A percentile compares a stretch with the other conserved stretches of the same genome.
Evolutionary conservation across 1,140 invertebrate genomes (phyloP).

Genomic region (Cherax quadricarinatus): DNA sequence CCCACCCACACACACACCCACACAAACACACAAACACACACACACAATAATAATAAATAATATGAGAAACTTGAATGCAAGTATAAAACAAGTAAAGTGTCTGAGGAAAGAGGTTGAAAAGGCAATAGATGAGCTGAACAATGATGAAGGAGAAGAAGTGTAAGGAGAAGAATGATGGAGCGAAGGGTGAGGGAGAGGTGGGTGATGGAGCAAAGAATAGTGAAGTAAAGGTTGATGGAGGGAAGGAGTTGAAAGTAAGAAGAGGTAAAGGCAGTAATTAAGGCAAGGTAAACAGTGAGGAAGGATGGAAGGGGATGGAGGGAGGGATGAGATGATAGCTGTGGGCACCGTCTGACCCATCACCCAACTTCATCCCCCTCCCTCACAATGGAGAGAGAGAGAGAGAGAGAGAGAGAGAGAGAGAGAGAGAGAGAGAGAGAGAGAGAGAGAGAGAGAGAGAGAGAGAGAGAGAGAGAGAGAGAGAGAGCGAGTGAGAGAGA

Average conservation of each 20-base stretch:
- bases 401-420: no score
- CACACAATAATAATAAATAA: no score
- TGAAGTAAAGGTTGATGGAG: neutral
- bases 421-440: no score
- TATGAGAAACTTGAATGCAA: neutral
- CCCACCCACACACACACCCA: no score
- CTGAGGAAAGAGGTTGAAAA: neutral
- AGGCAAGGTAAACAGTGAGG: neutral
- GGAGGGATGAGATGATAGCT: neutral
- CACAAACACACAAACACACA: no score
- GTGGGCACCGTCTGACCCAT: neutral
- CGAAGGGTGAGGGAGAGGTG: neutral
- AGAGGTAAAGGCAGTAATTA: conserved; percentile 2
- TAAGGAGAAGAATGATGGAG: neutral
- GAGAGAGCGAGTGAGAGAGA: neutral
- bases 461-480: neutral
- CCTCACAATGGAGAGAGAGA: no score
- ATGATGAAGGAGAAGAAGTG: no score
- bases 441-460: no score
- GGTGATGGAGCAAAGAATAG: neutral
- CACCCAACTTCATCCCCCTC: no score
- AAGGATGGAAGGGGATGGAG: neutral
- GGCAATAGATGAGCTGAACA: neutral
- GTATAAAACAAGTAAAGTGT: neutral
- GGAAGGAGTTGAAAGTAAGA: neutral